These are phyloP conservation scores for Omphaloscelis lunosa DNA, from an alignment of 2,888 invertebrate species.

Conservation along the genomic window DNA sequence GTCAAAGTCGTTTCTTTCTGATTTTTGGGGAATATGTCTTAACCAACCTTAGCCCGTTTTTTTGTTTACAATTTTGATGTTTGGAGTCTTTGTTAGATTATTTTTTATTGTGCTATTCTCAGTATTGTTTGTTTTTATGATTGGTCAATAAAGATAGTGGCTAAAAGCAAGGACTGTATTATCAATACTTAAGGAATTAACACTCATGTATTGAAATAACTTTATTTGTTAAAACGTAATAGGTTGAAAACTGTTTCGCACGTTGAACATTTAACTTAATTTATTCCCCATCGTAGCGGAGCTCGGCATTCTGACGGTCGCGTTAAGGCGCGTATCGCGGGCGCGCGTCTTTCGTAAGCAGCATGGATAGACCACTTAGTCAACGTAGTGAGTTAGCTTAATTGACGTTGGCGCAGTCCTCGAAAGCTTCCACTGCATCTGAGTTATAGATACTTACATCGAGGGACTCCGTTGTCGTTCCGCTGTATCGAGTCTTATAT, in stretches of 20 bases:
- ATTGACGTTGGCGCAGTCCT: neutral
- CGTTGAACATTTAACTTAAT: neutral
- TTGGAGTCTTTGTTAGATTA: constrained; percentile 19
- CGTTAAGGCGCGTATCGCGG: no score
- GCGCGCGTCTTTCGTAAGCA: neutral
- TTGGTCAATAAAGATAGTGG: constrained; percentile 12
- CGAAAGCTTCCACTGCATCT: neutral
- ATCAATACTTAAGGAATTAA: neutral
- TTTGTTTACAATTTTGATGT: constrained; percentile 20
- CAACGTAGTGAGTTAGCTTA: neutral
- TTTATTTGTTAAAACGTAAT: neutral
- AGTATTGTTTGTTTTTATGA: constrained; percentile 7
- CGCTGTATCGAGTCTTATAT: neutral
- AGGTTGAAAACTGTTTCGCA: neutral
- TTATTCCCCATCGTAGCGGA: neutral
- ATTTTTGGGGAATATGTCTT: constrained; percentile 39
- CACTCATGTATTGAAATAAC: neutral
- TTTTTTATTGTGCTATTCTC: constrained; percentile 1
- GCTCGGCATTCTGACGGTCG: neutral
- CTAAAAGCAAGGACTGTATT: neutral
- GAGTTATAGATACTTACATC: neutral
- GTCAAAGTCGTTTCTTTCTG: constrained; percentile 45
- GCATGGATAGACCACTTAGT: neutral
- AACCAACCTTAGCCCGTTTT: constrained; percentile 31
- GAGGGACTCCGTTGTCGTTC: neutral